A percentile compares a stretch with the other conserved stretches of the same genome.
Conservation (phyloP, 2,888 invertebrate species). For the Drosophila anomalipes region DNA sequence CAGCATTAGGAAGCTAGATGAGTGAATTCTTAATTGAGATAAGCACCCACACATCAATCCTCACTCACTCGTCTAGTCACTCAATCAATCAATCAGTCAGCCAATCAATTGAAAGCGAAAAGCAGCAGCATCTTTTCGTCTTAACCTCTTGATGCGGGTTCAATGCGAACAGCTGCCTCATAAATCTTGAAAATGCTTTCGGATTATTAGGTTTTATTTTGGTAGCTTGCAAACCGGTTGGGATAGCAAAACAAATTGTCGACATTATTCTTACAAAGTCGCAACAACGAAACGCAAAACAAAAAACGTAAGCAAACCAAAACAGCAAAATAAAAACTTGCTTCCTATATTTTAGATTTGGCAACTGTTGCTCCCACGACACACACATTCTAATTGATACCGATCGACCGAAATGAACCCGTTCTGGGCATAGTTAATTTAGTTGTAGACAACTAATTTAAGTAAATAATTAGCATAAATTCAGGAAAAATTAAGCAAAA, state of each 20-base stretch:
- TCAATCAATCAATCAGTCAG: slow-evolving; percentile 47
- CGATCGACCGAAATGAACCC: slow-evolving; percentile 36
- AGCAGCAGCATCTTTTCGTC: slow-evolving; percentile 55
- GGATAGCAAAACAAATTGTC: slow-evolving; percentile 60
- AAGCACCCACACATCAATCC: slow-evolving; percentile 51
- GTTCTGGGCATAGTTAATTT: slow-evolving; percentile 66
- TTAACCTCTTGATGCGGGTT: slow-evolving; percentile 72
- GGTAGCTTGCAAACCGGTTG: slow-evolving; percentile 50
- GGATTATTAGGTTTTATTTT: slow-evolving; percentile 43
- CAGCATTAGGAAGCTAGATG: slow-evolving; percentile 48
- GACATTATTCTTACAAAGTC: slow-evolving; percentile 59
- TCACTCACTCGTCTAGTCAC: slow-evolving; percentile 33
- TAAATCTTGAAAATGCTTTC: slow-evolving; percentile 60
- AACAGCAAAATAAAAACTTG: slow-evolving; percentile 3
- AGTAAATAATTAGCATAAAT: slow-evolving; percentile 55
- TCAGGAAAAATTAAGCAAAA: slow-evolving; percentile 24
- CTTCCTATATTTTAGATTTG: slow-evolving; percentile 13
- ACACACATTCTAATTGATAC: slow-evolving; percentile 23
- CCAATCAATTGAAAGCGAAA: slow-evolving; percentile 74
- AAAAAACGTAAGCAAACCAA: slow-evolving; percentile 27
- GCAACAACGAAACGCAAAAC: slow-evolving; percentile 2
- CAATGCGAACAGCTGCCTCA: slow-evolving; percentile 73
- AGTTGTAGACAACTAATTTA: slow-evolving; percentile 52
- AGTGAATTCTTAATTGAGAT: slow-evolving; percentile 67
- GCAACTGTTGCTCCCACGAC: slow-evolving; percentile 28